Evolutionary conservation across 2,888 invertebrate genomes (phyloP), one percentile per base, ranked within the genome.

Genomic region (Pantelozetes paolii): DNA sequence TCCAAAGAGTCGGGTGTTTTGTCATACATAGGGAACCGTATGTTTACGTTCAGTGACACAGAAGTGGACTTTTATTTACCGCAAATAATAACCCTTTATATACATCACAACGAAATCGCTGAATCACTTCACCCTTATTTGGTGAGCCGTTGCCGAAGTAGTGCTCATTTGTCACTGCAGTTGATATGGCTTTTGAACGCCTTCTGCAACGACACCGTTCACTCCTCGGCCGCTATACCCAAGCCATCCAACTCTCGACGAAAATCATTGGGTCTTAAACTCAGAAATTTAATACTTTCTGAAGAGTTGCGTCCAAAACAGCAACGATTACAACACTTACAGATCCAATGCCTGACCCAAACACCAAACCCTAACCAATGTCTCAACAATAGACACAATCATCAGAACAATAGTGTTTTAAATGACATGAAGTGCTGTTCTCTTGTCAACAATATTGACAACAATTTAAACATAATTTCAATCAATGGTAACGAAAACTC

Each of bases 31-130:
- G 98, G 94, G 77, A 98, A 98, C 85, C 92, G 94, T 84, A 89
- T 99, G 85, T 98, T 98, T 84, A 93, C 91, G 83, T 98, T 98
- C 83, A 89, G 90, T 40, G 88, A 92, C 82, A 87, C 86, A 78
- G 94, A 96, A 79, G 94, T 98, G 77, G 97, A 99, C 85, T 94
- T 97, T 83, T 99, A 97, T 85, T 87, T 99, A 82, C 98, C 98
- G 69, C 99, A 99, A 84, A 85, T 99, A 81, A 90, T 99, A 81
- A 94, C 94, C 81, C 94, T 99, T 93, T 99, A 97, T 83, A 92
- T 98, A 83, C 95, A 97, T 85, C 94, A 96, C 89, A 91, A 91
- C 80, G 97, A 97, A 82, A 89, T 97, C 78, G 97, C 98, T 73
- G 97, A 98, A 85, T 93, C 92, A 78, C 85, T 92, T 74, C 90